Conservation (phyloP, 1,140 invertebrate genomes). For the Cardiocondyla obscurior region DNA sequence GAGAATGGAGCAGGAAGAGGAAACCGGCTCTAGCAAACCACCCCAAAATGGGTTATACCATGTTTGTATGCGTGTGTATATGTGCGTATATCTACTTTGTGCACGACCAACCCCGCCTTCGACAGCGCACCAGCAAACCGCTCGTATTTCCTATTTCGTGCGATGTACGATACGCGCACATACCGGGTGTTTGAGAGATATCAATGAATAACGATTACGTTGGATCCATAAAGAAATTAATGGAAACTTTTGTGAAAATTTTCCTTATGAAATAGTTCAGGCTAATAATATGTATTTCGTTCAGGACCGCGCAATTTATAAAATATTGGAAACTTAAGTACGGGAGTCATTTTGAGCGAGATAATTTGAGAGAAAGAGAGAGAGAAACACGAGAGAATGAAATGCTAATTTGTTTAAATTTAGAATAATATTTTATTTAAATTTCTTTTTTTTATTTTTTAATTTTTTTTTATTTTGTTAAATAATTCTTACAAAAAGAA, state of each 20-base stretch:
- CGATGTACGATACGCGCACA: not conserved
- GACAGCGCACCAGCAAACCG: slow-evolving; percentile 27
- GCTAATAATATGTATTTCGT: not conserved
- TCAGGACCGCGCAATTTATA: not conserved
- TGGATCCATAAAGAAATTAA: not conserved
- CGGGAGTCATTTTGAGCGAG: not conserved
- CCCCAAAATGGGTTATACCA: slow-evolving; percentile 75
- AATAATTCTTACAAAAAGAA: not conserved
- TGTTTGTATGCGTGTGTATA: slow-evolving; percentile 16
- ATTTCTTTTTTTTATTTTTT: too few relatives aligned
- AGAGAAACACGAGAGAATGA: not conserved
- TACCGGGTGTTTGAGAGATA: slow-evolving; percentile 17
- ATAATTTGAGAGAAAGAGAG: not conserved
- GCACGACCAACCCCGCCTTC: not conserved
- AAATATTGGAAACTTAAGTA: not conserved
- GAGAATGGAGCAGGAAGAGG: slow-evolving; percentile 39
- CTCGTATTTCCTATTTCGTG: slow-evolving; percentile 39
- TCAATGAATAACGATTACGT: not conserved
- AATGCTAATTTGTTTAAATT: not conserved
- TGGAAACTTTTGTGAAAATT: not conserved
- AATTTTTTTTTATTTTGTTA: not conserved
- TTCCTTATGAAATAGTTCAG: not conserved
- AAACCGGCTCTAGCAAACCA: slow-evolving; percentile 63
- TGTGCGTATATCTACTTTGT: slow-evolving; percentile 32
- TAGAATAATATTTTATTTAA: not conserved